Percentiles rank a stretch among this genome's conserved stretches.
Conservation (phyloP, 2,113 vertebrate genomes). For the Dascyllus trimaculatus region DNA sequence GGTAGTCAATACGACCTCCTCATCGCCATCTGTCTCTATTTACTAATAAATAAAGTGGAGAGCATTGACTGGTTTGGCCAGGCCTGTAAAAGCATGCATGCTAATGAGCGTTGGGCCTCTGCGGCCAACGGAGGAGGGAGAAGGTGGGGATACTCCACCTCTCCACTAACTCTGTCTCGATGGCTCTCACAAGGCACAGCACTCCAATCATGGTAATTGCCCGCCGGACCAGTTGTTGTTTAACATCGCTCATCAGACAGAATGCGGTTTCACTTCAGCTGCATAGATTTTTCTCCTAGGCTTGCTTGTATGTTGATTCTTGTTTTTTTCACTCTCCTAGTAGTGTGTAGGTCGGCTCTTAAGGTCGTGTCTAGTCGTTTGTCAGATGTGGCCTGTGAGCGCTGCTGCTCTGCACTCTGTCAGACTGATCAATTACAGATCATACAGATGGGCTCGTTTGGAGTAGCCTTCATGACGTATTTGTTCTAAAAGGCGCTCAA, state of each 20-base stretch:
- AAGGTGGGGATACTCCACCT: conserved; percentile 57
- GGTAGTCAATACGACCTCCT: conserved; percentile 91
- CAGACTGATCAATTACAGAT: conserved; percentile 80
- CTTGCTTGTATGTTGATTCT: conserved; percentile 51
- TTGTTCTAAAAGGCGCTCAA: conserved; percentile 66
- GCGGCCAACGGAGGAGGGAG: conserved; percentile 77
- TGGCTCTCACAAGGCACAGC: conserved; percentile 59
- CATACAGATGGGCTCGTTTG: conserved; percentile 72
- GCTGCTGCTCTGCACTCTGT: conserved; percentile 66
- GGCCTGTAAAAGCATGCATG: conserved; percentile 94
- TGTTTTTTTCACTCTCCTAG: conserved; percentile 8
- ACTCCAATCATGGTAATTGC: conserved; percentile 86
- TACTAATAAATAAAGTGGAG: conserved; percentile 98
- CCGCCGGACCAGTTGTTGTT: conserved; percentile 80
- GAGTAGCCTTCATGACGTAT: conserved; percentile 67
- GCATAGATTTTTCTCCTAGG: conserved; percentile 76
- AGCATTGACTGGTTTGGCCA: conserved; percentile 91
- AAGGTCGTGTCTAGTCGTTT: conserved; percentile 82
- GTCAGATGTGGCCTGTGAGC: conserved; percentile 74
- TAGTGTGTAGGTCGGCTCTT: conserved; percentile 81
- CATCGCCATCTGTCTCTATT: conserved; percentile 94
- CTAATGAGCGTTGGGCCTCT: conserved; percentile 90
- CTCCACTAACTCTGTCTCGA: conserved; percentile 56
- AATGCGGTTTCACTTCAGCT: conserved; percentile 74
- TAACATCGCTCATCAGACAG: conserved; percentile 80